phyloP scores from a whole-genome alignment of 2,797 vertebrate species.

The Syncerus caffer region DNA sequence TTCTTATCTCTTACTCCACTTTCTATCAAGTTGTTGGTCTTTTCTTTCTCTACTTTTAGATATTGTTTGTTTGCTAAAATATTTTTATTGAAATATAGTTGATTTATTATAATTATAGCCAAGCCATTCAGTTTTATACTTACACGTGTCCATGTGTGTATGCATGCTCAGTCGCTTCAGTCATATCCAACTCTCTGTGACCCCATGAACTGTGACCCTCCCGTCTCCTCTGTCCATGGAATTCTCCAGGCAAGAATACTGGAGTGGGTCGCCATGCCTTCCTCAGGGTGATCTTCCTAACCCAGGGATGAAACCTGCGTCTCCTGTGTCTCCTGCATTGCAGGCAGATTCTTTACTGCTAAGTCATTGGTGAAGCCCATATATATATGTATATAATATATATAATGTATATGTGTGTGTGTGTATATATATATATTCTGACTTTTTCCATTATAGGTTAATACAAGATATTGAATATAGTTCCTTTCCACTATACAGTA shows the following conservation, averaged over 20 bases:
- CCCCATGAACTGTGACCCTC: neutral
- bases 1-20: neutral
- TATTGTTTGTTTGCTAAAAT: neutral
- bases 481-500: neutral
- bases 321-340: neutral
- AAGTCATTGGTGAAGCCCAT: too few relatives aligned
- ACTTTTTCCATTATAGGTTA: neutral
- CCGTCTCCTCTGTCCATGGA: neutral
- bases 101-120: neutral
- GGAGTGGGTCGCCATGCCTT: neutral
- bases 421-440: neutral
- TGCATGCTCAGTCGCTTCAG: neutral
- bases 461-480: neutral
- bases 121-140: neutral
- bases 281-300: neutral
- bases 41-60: neutral
- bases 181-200: neutral
- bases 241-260: neutral
- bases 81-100: neutral
- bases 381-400: too few relatives aligned
- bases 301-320: neutral
- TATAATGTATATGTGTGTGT: too few relatives aligned
- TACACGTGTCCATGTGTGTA: neutral
- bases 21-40: neutral
- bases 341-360: neutral